Evolutionary conservation across 2,888 invertebrate species (phyloP).

Genomic region (Tromatobia lineatoria): DNA sequence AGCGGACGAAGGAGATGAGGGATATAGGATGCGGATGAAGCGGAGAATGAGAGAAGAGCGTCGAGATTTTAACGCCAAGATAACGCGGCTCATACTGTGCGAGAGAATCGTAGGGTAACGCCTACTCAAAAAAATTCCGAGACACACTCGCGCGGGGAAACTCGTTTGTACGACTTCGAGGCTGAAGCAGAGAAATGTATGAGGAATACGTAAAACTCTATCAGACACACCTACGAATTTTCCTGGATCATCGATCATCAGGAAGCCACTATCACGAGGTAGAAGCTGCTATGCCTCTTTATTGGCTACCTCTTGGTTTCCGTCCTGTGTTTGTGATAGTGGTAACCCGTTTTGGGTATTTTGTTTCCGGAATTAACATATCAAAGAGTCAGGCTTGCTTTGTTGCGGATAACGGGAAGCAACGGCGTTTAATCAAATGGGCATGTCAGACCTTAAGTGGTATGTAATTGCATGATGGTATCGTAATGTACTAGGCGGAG

Average conservation of each 20-base stretch:
- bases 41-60: constrained; percentile 49
- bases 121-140: constrained; percentile 61
- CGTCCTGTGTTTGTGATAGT: constrained; percentile 9
- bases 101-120: constrained; percentile 62
- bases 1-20: constrained; percentile 41
- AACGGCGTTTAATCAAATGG: constrained; percentile 17
- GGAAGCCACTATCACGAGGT: constrained; percentile 30
- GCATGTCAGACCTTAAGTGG: neutral
- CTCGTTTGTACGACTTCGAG: constrained; percentile 66
- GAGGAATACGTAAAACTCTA: constrained; percentile 40
- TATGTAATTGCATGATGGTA: neutral
- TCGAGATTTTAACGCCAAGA: constrained; percentile 71
- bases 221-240: constrained; percentile 65
- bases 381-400: constrained; percentile 5
- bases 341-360: neutral
- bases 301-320: constrained; percentile 5
- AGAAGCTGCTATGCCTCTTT: neutral
- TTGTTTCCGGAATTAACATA: neutral
- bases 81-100: constrained; percentile 70
- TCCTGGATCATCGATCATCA: constrained; percentile 65
- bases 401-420: neutral
- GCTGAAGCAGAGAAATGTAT: constrained; percentile 60
- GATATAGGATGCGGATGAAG: constrained; percentile 38
- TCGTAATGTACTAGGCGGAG: neutral
- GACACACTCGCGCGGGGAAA: constrained; percentile 46